phyloP scores from a whole-genome alignment of 2,797 vertebrate species.

The Muscicapa striata region DNA sequence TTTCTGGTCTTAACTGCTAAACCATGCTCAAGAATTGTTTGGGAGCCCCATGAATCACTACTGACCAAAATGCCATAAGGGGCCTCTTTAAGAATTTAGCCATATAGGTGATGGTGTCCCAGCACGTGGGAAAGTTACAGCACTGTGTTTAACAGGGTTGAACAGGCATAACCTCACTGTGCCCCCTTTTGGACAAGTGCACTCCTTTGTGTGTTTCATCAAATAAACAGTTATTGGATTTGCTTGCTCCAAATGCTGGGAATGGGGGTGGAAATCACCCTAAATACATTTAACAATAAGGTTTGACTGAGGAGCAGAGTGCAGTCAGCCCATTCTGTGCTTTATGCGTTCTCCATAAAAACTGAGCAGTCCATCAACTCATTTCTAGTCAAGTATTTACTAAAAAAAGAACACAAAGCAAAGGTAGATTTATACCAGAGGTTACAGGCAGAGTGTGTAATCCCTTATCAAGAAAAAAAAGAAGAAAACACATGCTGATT shows the following conservation, averaged over 20 bases:
- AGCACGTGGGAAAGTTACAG: not conserved
- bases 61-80: not conserved
- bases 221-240: not conserved
- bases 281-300: not conserved
- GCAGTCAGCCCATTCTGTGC: not conserved
- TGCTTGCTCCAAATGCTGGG: not conserved
- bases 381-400: constrained; percentile 11
- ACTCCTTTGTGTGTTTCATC: not conserved
- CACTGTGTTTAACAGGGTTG: accelerated
- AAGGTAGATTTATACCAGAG: constrained; percentile 24
- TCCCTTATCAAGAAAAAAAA: not conserved
- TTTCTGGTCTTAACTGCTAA: not conserved
- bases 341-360: not conserved
- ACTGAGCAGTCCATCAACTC: not conserved
- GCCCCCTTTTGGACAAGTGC: not conserved
- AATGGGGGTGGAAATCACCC: not conserved
- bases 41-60: accelerated
- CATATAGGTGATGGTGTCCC: accelerated
- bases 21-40: not conserved
- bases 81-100: not conserved
- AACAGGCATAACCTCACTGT: not conserved
- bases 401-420: constrained; percentile 1
- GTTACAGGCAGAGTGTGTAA: constrained; percentile 18
- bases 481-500: not conserved
- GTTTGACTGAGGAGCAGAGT: not conserved